Conservation (phyloP, 37 sponge, comb jelly and placozoan genomes). For the Haliclona indistincta region DNA sequence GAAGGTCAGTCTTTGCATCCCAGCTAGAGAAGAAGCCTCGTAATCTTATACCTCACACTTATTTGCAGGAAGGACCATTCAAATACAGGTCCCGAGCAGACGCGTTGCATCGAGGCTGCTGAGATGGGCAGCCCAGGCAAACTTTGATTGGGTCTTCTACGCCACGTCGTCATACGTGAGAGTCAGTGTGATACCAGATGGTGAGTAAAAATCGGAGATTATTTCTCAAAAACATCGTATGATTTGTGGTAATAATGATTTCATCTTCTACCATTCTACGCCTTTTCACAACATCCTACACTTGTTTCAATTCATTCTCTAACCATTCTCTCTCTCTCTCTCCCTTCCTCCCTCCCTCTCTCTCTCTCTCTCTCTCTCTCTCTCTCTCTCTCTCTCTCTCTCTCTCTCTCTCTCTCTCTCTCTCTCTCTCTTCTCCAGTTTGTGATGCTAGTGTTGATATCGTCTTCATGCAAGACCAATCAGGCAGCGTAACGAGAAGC, state of each 20-base stretch:
- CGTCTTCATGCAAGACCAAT: slow-evolving; percentile 81
- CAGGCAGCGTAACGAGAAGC: slow-evolving; percentile 77
- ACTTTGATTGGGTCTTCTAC: slow-evolving; percentile 86
- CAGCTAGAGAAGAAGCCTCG: no score
- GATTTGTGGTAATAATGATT: no score
- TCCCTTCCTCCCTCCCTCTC: neutral
- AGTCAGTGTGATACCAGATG: slow-evolving; percentile 79
- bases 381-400: neutral
- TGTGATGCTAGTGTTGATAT: slow-evolving; percentile 70
- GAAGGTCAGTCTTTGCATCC: slow-evolving; percentile 65
- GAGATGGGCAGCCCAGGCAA: slow-evolving; percentile 61
- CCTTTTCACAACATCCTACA: neutral
- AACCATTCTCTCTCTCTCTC: slow-evolving; percentile 4
- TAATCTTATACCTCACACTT: neutral
- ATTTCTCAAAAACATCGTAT: neutral
- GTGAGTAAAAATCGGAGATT: slow-evolving; percentile 37
- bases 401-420: neutral
- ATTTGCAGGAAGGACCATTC: slow-evolving; percentile 63
- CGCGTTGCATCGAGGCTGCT: slow-evolving; percentile 28
- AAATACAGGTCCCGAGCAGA: slow-evolving; percentile 7
- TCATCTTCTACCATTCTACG: no score
- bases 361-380: neutral
- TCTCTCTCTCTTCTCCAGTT: slow-evolving; percentile 26
- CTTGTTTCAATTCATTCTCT: neutral
- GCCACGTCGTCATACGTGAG: slow-evolving; percentile 23